Conservation (phyloP, 2,888 invertebrate genomes). For the Pseudococcus jackbeardsleyi region DNA sequence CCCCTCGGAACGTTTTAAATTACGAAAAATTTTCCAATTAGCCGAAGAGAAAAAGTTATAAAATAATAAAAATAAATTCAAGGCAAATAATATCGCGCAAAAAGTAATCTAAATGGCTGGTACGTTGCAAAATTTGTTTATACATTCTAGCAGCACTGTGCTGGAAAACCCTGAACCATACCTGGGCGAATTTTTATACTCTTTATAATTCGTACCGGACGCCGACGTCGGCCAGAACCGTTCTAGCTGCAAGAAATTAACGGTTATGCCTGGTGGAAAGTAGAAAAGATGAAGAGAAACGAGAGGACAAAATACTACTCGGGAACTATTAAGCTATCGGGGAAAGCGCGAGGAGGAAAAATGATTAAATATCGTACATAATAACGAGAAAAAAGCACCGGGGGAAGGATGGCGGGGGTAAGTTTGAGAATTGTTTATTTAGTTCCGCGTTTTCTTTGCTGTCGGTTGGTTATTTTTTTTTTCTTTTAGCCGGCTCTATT, state of each 20-base stretch:
- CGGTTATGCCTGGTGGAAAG: background rate
- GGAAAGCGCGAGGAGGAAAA: no score
- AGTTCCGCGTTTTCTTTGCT: conserved; percentile 26
- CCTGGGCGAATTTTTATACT: background rate
- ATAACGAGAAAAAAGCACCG: no score
- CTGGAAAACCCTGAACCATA: background rate
- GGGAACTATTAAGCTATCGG: no score
- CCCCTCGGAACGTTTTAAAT: background rate
- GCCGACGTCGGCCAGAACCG: background rate
- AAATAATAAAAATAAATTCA: background rate
- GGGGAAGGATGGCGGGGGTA: no score
- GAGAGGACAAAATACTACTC: background rate
- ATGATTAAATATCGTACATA: no score
- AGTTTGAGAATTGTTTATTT: background rate
- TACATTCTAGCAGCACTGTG: background rate
- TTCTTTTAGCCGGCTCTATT: background rate
- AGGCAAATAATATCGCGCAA: background rate
- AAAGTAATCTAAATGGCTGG: background rate
- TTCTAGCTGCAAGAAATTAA: background rate
- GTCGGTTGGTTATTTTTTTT: background rate
- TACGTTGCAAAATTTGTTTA: background rate
- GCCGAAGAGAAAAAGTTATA: background rate
- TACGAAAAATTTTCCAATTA: background rate
- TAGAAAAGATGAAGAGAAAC: background rate
- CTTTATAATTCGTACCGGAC: background rate